A percentile compares a stretch with the other conserved stretches of the same genome.
These are phyloP conservation scores for Enteromius unitaeniatus DNA, from an alignment of 2,797 vertebrate genomes.

Conservation along the genomic window DNA sequence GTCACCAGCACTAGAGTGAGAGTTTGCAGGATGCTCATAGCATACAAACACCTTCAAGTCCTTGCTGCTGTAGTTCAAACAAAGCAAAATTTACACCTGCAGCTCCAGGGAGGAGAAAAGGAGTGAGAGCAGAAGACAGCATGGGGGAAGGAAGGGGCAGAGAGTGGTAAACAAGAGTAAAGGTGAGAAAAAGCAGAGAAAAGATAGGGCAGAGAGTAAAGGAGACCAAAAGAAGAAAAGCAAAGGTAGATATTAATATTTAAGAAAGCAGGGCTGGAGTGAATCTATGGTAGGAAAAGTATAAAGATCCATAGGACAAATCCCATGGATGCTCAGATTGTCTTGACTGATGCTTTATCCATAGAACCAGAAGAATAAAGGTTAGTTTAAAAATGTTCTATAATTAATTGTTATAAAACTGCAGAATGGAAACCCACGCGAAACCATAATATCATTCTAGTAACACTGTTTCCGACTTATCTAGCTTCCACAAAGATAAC, in stretches of 20 bases:
- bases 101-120: slow-evolving; percentile 26
- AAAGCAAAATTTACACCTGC: slow-evolving; percentile 52
- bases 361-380: slow-evolving; percentile 11
- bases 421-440: background rate
- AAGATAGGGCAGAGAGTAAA: slow-evolving; percentile 7
- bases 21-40: slow-evolving; percentile 36
- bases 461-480: background rate
- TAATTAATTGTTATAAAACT: slow-evolving; percentile 21
- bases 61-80: slow-evolving; percentile 51
- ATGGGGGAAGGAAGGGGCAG: background rate
- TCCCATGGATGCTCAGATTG: background rate
- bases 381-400: background rate
- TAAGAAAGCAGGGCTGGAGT: slow-evolving; percentile 13
- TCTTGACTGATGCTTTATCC: background rate
- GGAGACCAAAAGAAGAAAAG: slow-evolving; percentile 7
- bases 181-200: slow-evolving; percentile 13
- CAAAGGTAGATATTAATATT: slow-evolving; percentile 10
- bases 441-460: background rate
- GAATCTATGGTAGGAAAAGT: background rate
- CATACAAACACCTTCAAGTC: slow-evolving; percentile 48
- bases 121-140: slow-evolving; percentile 1
- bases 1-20: slow-evolving; percentile 28
- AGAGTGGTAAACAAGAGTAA: slow-evolving; percentile 30
- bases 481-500: slow-evolving; percentile 15
- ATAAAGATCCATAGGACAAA: slow-evolving; percentile 2